Percentiles rank a stretch among this genome's conserved stretches.
Evolutionary conservation across 2,888 invertebrate genomes (phyloP).

Genomic region (Argyra leucocephala): DNA sequence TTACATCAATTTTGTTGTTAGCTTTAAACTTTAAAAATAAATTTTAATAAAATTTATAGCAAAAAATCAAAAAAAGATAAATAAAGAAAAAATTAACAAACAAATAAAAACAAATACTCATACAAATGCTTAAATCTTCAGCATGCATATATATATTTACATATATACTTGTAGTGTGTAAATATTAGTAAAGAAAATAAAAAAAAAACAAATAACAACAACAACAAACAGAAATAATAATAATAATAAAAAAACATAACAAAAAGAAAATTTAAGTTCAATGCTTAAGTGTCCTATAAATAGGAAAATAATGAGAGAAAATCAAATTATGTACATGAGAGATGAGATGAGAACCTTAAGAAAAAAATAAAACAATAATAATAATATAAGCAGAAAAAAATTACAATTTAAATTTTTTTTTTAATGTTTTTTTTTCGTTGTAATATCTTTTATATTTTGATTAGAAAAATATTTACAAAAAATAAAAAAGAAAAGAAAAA

Average conservation of each 20-base stretch:
- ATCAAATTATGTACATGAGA: not conserved
- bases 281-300: constrained; percentile 1
- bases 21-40: too few species aligned
- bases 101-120: too few species aligned
- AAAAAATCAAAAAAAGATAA: too few species aligned
- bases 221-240: not conserved
- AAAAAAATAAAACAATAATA: too few species aligned
- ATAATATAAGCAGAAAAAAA: too few species aligned
- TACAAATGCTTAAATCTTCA: too few species aligned
- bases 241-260: not conserved
- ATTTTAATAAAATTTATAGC: too few species aligned
- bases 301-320: not conserved
- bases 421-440: not conserved
- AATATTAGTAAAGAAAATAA: not conserved
- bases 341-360: not conserved
- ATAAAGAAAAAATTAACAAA: too few species aligned
- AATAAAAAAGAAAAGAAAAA: not conserved
- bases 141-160: not conserved
- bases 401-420: not conserved
- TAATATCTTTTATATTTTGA: not conserved
- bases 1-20: too few species aligned
- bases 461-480: too few species aligned
- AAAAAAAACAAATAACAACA: not conserved
- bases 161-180: not conserved
- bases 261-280: not conserved